Percentiles rank a stretch among this genome's conserved stretches.
Evolutionary conservation across 2,888 invertebrate species (phyloP).

Genomic region (Drosophila emarginata): DNA sequence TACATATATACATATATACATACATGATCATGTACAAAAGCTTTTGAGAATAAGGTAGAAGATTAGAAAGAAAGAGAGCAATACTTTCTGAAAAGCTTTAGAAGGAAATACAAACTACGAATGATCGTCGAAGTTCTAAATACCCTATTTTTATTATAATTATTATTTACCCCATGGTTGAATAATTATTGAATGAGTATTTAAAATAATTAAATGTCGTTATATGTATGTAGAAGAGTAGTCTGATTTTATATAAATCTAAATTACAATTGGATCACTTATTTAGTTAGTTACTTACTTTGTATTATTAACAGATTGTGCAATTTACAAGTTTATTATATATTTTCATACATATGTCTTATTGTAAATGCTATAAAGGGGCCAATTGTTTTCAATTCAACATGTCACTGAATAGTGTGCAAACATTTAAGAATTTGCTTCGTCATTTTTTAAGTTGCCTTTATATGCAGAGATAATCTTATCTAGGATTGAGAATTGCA

Average conservation of each 20-base stretch:
- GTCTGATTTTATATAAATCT: not conserved
- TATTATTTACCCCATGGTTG: no score
- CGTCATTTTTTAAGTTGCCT: not conserved
- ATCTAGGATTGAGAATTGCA: not conserved
- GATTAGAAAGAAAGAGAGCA: not conserved
- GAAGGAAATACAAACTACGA: no score
- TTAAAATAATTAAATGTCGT: no score
- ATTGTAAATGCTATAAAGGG: not conserved
- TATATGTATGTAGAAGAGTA: no score
- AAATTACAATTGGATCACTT: not conserved
- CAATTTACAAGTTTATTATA: not conserved
- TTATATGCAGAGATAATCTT: not conserved
- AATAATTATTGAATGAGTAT: no score
- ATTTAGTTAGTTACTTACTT: not conserved
- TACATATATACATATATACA: no score
- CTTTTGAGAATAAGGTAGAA: not conserved
- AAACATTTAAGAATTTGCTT: not conserved
- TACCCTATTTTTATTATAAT: no score
- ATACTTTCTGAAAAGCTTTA: not conserved
- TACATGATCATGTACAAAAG: not conserved
- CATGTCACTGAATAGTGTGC: not conserved
- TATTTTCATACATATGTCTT: not conserved
- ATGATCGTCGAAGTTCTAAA: no score
- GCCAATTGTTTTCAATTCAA: not conserved
- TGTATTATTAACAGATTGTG: not conserved